Percentiles rank a stretch among this genome's conserved stretches.
Evolutionary conservation across 2,888 invertebrate species (phyloP).

Genomic region (Thumatha senex): DNA sequence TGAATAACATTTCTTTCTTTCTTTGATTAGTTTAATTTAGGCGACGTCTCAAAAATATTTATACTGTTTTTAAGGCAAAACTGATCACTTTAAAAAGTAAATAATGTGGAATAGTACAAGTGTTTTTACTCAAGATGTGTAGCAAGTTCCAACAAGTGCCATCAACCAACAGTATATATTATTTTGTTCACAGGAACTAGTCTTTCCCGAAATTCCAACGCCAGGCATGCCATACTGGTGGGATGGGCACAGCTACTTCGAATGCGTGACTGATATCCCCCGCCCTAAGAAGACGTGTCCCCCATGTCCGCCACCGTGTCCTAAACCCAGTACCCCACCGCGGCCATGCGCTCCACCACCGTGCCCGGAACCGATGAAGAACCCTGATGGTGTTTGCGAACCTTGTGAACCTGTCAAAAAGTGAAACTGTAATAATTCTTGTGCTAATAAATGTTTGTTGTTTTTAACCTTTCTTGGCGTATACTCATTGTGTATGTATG

Average conservation of each 20-base stretch:
- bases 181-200: conserved; percentile 40
- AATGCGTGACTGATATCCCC: conserved; percentile 24
- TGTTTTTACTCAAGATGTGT: too few relatives aligned
- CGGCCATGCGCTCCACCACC: background rate
- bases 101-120: too few relatives aligned
- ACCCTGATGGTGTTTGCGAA: background rate
- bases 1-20: too few relatives aligned
- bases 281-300: background rate
- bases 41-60: too few relatives aligned
- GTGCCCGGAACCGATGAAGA: background rate
- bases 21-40: too few relatives aligned
- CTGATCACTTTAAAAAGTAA: too few relatives aligned
- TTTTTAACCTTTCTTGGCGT: too few relatives aligned
- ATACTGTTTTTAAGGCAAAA: too few relatives aligned
- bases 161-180: background rate
- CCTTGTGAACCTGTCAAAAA: background rate
- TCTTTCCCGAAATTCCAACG: conserved; percentile 52
- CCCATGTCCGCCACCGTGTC: background rate
- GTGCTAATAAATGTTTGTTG: too few relatives aligned
- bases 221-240: conserved; percentile 70
- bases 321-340: background rate
- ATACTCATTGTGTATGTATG: too few relatives aligned
- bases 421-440: background rate
- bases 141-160: too few relatives aligned
- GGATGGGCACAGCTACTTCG: conserved; percentile 69